A percentile compares a stretch with the other conserved stretches of the same genome.
Conservation (phyloP, 2,888 invertebrate genomes). For the Eutolmus rufibarbis region DNA sequence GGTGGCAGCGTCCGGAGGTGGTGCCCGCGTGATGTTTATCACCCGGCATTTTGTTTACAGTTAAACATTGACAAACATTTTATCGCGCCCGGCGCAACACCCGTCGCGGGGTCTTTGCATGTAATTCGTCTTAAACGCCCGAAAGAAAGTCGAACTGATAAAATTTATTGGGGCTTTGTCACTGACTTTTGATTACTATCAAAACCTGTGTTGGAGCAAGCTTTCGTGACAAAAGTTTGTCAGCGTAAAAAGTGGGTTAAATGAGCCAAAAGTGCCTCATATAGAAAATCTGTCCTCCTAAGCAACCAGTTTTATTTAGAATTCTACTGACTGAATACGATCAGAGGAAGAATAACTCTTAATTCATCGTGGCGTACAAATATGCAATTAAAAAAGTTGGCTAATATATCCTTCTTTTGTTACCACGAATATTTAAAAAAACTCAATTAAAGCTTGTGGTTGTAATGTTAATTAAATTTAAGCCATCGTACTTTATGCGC, state of each 20-base stretch:
- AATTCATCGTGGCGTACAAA: too few relatives aligned
- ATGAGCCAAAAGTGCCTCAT: not conserved
- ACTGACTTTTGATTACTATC: not conserved
- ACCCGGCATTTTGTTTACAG: slow-evolving; percentile 26
- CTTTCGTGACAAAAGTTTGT: not conserved
- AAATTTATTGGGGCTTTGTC: not conserved
- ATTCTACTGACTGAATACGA: too few relatives aligned
- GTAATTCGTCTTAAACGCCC: not conserved
- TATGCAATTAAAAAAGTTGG: too few relatives aligned
- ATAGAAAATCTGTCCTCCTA: too few relatives aligned
- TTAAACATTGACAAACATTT: slow-evolving; percentile 22
- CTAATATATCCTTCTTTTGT: too few relatives aligned
- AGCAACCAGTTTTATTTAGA: not conserved
- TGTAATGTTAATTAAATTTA: not conserved
- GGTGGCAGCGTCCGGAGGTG: not conserved
- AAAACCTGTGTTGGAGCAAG: not conserved
- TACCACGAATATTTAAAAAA: too few relatives aligned
- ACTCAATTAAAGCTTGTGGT: too few relatives aligned
- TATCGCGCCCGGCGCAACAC: not conserved
- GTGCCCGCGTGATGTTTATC: not conserved
- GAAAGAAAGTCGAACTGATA: not conserved
- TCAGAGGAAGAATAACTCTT: too few relatives aligned
- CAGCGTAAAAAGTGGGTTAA: not conserved
- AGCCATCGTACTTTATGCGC: not conserved
- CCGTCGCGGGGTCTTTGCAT: not conserved